These are phyloP conservation scores for Drosophila varians DNA, from an alignment of 1,140 invertebrate species.

Conservation along the genomic window DNA sequence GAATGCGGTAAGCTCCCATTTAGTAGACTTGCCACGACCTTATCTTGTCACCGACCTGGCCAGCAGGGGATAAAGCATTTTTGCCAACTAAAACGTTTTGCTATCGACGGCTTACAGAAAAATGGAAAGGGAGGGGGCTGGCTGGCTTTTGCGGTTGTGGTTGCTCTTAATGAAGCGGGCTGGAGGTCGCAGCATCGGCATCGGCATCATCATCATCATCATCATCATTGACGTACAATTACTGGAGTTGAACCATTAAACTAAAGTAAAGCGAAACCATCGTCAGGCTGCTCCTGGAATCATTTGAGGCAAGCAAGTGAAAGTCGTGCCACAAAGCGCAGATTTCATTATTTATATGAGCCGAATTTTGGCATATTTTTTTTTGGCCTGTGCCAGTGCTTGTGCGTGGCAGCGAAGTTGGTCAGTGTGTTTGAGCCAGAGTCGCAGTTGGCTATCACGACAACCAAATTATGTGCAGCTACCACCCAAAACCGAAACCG, in stretches of 20 bases:
- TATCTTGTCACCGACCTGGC: conserved; percentile 53
- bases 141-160: conserved; percentile 36
- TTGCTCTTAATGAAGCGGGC: conserved; percentile 41
- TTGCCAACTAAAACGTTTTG: conserved; percentile 51
- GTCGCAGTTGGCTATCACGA: conserved; percentile 21
- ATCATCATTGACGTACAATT: conserved; percentile 26
- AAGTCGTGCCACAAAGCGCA: conserved; percentile 29
- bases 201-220: conserved; percentile 3
- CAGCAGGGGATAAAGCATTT: conserved; percentile 49
- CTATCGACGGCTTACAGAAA: neutral
- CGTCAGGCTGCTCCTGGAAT: conserved; percentile 24
- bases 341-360: conserved; percentile 56
- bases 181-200: conserved; percentile 25
- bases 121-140: neutral
- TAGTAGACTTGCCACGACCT: conserved; percentile 35
- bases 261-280: conserved; percentile 14
- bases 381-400: conserved; percentile 4
- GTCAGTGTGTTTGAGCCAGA: conserved; percentile 52
- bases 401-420: conserved; percentile 38
- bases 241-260: conserved; percentile 19
- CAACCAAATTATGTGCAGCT: conserved; percentile 50
- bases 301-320: conserved; percentile 44
- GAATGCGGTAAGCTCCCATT: conserved; percentile 53
- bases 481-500: conserved; percentile 27
- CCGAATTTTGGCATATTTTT: conserved; percentile 11